phyloP scores from a whole-genome alignment of 1,140 invertebrate species.

The Drosophila baimaii region DNA sequence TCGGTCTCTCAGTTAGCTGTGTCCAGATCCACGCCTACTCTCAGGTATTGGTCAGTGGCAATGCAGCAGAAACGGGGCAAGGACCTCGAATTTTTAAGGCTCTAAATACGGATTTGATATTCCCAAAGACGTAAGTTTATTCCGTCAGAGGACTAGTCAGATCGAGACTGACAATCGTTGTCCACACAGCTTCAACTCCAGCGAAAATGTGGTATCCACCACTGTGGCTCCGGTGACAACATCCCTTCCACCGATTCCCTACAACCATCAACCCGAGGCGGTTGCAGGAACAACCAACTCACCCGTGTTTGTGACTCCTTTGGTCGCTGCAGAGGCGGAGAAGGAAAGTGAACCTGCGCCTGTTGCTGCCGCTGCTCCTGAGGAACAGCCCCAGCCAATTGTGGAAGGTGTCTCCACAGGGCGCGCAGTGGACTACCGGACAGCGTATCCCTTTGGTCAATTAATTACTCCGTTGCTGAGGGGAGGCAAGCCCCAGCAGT shows the following conservation, averaged over 20 bases:
- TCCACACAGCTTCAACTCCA: conserved; percentile 70
- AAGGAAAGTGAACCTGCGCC: background rate
- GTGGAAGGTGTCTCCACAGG: conserved; percentile 67
- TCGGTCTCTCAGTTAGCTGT: conserved; percentile 28
- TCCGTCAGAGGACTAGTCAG: background rate
- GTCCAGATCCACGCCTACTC: conserved; percentile 54
- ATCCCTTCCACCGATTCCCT: conserved; percentile 54
- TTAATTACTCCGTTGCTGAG: conserved; percentile 71
- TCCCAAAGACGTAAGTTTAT: conserved; percentile 74
- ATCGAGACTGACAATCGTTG: conserved; percentile 1
- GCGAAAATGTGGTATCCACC: conserved; percentile 71
- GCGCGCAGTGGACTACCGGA: conserved; percentile 79
- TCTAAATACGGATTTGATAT: conserved; percentile 79
- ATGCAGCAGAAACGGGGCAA: conserved; percentile 28
- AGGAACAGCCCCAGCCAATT: conserved; percentile 19
- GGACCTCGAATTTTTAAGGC: conserved; percentile 80
- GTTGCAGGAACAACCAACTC: conserved; percentile 4
- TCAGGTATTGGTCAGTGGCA: conserved; percentile 58
- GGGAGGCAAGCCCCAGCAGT: conserved; percentile 48
- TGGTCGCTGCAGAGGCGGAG: conserved; percentile 14
- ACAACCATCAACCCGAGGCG: conserved; percentile 56
- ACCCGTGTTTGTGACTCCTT: conserved; percentile 59
- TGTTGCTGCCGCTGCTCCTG: background rate
- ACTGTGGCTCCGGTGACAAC: conserved; percentile 37
- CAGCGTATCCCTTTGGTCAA: conserved; percentile 75